phyloP scores from a whole-genome alignment of 2,113 vertebrate species.

The Paedocypris sp. region DNA sequence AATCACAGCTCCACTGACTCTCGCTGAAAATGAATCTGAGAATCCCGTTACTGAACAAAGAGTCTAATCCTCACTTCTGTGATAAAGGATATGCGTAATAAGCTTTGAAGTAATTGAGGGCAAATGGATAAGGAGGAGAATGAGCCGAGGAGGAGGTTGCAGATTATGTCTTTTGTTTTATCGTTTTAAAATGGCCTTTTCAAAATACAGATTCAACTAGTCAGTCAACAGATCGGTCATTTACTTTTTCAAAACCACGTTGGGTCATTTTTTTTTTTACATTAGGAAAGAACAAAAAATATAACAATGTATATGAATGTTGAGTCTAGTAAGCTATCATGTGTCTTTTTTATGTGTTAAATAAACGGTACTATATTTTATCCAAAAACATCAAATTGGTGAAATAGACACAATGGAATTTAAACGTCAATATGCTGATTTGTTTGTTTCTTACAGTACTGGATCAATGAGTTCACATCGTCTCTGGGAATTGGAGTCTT shows the following conservation, averaged over 20 bases:
- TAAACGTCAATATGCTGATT: no score
- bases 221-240: no score
- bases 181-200: background rate
- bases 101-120: conserved; percentile 48
- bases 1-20: background rate
- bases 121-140: conserved; percentile 42
- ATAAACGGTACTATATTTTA: no score
- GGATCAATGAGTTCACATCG: conserved; percentile 99
- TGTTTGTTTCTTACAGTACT: conserved; percentile 71
- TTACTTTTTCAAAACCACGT: no score
- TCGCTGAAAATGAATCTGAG: background rate
- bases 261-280: no score
- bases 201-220: no score
- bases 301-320: no score
- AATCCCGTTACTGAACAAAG: background rate
- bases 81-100: conserved; percentile 45
- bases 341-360: no score
- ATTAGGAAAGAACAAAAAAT: no score
- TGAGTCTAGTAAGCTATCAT: no score
- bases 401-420: no score
- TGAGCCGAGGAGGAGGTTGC: background rate
- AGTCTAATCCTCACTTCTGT: conserved; percentile 6
- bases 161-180: background rate
- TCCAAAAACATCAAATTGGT: no score
- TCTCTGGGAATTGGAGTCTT: conserved; percentile 96